Percentiles rank a stretch among this genome's conserved stretches.
Conservation (phyloP, 2,888 invertebrate genomes). For the Lasiommata megera region DNA sequence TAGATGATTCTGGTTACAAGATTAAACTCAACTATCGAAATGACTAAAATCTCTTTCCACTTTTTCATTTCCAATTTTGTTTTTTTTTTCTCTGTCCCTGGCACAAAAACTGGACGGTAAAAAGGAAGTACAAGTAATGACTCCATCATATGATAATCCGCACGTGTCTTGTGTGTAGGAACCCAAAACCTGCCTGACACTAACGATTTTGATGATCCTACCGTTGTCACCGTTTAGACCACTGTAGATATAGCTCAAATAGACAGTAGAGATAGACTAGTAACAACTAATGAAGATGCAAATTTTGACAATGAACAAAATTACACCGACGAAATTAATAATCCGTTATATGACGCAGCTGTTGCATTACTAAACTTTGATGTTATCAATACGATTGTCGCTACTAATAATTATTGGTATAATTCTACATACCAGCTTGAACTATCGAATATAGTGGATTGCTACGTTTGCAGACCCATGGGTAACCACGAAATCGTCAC, state of each 20-base stretch:
- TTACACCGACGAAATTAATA: constrained; percentile 17
- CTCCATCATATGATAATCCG: constrained; percentile 72
- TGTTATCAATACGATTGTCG: neutral
- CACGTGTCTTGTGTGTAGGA: constrained; percentile 79
- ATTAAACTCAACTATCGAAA: constrained; percentile 11
- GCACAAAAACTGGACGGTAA: constrained; percentile 68
- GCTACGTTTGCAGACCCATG: too few relatives aligned
- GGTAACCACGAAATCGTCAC: too few relatives aligned
- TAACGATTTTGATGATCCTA: constrained; percentile 27
- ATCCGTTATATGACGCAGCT: neutral
- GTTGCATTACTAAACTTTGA: neutral
- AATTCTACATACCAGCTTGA: too few relatives aligned
- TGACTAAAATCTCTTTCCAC: constrained; percentile 41
- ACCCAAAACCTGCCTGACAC: constrained; percentile 62
- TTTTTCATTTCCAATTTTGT: constrained; percentile 66
- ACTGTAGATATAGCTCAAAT: constrained; percentile 54
- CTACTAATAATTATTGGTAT: too few relatives aligned
- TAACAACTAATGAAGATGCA: constrained; percentile 45
- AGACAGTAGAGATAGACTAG: constrained; percentile 49
- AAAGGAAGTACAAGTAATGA: constrained; percentile 81
- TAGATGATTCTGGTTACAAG: constrained; percentile 5
- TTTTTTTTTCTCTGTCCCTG: constrained; percentile 66
- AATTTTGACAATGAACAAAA: constrained; percentile 33
- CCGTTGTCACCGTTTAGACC: constrained; percentile 57
- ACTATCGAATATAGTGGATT: too few relatives aligned